Percentiles rank a stretch among this genome's conserved stretches.
These are phyloP conservation scores for Hydractinia echinata DNA, from an alignment of 30 jellyfish, hydroid and myxozoan genomes.

Conservation along the genomic window DNA sequence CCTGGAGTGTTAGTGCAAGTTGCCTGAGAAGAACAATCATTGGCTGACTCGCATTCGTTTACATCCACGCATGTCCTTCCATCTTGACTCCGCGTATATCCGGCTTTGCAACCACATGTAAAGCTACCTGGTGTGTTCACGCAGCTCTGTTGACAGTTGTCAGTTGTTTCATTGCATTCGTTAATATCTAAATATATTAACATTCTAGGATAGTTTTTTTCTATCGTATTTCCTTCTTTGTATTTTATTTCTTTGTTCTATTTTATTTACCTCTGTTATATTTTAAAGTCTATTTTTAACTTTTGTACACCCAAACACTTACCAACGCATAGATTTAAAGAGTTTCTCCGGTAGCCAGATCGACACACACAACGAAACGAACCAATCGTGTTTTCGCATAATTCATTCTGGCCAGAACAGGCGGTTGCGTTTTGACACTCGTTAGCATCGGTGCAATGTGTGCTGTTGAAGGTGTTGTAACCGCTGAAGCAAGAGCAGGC, in stretches of 20 bases:
- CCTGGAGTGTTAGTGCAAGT: slow-evolving; percentile 35
- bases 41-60: slow-evolving; percentile 5
- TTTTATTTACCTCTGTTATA: neutral
- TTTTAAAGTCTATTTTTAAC: neutral
- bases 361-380: slow-evolving; percentile 4
- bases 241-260: neutral
- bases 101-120: slow-evolving; percentile 8
- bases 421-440: slow-evolving; percentile 5
- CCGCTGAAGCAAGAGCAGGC: slow-evolving; percentile 26
- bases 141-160: slow-evolving; percentile 14
- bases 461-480: slow-evolving; percentile 4
- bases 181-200: neutral
- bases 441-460: slow-evolving; percentile 21
- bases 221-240: neutral
- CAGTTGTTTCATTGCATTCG: slow-evolving; percentile 4
- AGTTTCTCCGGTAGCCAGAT: slow-evolving; percentile 4
- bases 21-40: slow-evolving; percentile 2
- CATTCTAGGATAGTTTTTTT: neutral
- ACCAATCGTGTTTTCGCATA: slow-evolving; percentile 2
- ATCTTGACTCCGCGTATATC: slow-evolving; percentile 1
- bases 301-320: neutral
- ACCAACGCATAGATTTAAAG: slow-evolving; percentile 1
- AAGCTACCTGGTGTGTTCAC: neutral
- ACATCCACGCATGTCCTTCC: slow-evolving; percentile 6
- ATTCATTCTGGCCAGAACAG: neutral